Evolutionary conservation across 1,140 invertebrate species (phyloP).

Genomic region (Trialeurodes vaporariorum): DNA sequence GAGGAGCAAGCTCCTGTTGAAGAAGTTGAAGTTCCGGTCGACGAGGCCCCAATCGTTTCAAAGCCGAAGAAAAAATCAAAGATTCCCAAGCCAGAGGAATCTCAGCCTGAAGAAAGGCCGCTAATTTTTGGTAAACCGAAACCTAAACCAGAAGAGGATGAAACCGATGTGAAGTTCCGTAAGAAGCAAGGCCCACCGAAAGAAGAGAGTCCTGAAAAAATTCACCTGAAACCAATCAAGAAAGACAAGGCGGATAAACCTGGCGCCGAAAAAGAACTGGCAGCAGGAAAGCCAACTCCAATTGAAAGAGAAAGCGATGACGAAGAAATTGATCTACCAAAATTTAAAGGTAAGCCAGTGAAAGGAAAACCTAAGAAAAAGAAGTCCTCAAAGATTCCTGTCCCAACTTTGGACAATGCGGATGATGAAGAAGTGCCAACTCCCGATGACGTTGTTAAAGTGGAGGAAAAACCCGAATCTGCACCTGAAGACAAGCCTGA

Average conservation of each 20-base stretch:
- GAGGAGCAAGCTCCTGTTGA: slow-evolving; percentile 20
- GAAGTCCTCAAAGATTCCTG: slow-evolving; percentile 11
- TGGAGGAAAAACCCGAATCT: neutral
- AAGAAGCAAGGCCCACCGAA: slow-evolving; percentile 17
- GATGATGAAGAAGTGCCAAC: slow-evolving; percentile 17
- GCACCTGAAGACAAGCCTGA: neutral
- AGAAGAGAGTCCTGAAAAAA: slow-evolving; percentile 26
- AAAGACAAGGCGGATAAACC: slow-evolving; percentile 27
- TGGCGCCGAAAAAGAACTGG: neutral
- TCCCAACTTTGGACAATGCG: slow-evolving; percentile 24
- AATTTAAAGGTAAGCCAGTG: neutral
- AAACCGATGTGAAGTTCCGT: slow-evolving; percentile 15
- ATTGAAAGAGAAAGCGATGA: neutral
- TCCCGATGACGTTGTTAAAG: slow-evolving; percentile 5
- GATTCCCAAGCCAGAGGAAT: slow-evolving; percentile 19
- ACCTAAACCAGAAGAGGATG: slow-evolving; percentile 31
- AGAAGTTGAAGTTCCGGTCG: slow-evolving; percentile 13
- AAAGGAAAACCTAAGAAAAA: slow-evolving; percentile 7
- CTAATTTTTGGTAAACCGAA: slow-evolving; percentile 33
- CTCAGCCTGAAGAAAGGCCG: slow-evolving; percentile 33
- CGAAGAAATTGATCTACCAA: slow-evolving; percentile 2
- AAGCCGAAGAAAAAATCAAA: slow-evolving; percentile 27
- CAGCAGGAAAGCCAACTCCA: neutral
- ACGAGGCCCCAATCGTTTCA: slow-evolving; percentile 27
- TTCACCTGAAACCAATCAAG: slow-evolving; percentile 42